Conservation (phyloP, 1,140 invertebrate species). For the Habropoda laboriosa region DNA sequence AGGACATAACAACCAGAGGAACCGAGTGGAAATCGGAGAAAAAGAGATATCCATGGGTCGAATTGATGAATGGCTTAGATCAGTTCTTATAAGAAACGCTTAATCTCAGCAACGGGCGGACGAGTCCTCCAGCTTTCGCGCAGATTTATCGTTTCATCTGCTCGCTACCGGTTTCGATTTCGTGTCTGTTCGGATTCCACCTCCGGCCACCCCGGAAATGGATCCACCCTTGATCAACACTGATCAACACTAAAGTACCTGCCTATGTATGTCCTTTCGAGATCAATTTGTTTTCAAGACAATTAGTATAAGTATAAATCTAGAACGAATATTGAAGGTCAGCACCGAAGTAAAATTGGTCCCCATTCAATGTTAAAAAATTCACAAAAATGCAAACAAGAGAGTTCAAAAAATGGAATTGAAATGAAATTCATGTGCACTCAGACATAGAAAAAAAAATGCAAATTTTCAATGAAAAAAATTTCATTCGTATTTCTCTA, state of each 20-base stretch:
- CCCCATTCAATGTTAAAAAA: too few relatives aligned
- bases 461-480: too few relatives aligned
- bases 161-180: conserved; percentile 45
- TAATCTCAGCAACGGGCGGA: conserved; percentile 34
- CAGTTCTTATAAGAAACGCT: conserved; percentile 52
- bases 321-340: too few relatives aligned
- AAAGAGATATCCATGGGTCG: conserved; percentile 52
- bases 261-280: too few relatives aligned
- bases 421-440: too few relatives aligned
- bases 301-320: too few relatives aligned
- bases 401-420: too few relatives aligned
- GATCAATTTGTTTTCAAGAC: too few relatives aligned
- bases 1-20: conserved; percentile 40
- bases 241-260: too few relatives aligned
- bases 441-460: too few relatives aligned
- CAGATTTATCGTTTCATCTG: conserved; percentile 59
- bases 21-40: conserved; percentile 40
- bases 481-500: neutral
- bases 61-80: conserved; percentile 52
- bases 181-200: conserved; percentile 10
- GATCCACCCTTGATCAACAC: neutral
- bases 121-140: conserved; percentile 39
- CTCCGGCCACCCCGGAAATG: neutral
- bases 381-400: too few relatives aligned
- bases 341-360: too few relatives aligned